Evolutionary conservation across 2,888 invertebrate genomes (phyloP).

Genomic region (Leucophenga maculata): DNA sequence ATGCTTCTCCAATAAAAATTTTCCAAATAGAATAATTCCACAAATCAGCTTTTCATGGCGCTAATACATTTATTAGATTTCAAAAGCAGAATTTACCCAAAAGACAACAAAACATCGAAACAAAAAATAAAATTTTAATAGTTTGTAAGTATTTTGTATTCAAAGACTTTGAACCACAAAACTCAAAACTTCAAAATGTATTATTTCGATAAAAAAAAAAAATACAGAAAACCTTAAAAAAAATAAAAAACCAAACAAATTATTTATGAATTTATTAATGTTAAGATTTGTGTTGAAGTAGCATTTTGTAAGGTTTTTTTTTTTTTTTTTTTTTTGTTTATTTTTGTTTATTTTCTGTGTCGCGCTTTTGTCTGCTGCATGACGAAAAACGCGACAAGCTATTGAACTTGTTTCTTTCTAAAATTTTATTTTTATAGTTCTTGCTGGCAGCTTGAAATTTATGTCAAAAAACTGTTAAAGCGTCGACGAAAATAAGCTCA

Average conservation of each 20-base stretch:
- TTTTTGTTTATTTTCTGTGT: not conserved
- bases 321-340: not conserved
- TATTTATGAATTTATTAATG: constrained; percentile 41
- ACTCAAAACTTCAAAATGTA: not conserved
- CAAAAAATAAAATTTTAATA: not conserved
- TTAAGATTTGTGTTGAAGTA: constrained; percentile 15
- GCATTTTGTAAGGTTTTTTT: not conserved
- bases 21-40: not conserved
- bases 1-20: not conserved
- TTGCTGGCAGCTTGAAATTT: constrained; percentile 33
- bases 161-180: not conserved
- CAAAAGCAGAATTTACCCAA: not conserved
- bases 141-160: not conserved
- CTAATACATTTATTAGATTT: not conserved
- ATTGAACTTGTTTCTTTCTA: constrained; percentile 31
- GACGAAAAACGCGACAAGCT: not conserved
- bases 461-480: constrained; percentile 50
- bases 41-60: not conserved
- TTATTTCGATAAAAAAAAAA: constrained; percentile 3
- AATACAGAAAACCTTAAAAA: constrained; percentile 28
- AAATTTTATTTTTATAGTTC: constrained; percentile 24
- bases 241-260: constrained; percentile 47
- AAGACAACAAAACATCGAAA: not conserved
- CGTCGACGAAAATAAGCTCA: not conserved
- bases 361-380: not conserved